Percentiles rank a stretch among this genome's conserved stretches.
These are phyloP conservation scores for Morelia viridis DNA, from an alignment of 2,797 vertebrate species.

Conservation along the genomic window DNA sequence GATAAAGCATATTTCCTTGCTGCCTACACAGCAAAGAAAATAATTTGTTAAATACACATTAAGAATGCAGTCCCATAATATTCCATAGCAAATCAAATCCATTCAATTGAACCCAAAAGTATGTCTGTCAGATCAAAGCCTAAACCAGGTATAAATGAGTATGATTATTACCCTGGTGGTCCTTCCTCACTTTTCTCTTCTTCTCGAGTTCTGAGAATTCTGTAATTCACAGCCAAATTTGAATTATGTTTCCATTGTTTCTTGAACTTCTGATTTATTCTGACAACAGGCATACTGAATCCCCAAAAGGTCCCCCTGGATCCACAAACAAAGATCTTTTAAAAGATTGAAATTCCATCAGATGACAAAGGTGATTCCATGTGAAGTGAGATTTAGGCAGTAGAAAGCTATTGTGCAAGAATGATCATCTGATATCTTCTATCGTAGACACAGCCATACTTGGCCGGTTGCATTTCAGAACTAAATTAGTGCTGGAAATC, in stretches of 20 bases:
- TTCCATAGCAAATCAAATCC: no score
- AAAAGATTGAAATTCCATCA: no score
- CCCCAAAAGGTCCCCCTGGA: neutral
- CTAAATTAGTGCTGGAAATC: neutral
- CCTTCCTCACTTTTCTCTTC: neutral
- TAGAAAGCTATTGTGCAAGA: no score
- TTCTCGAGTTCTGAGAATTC: neutral
- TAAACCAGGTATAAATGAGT: neutral
- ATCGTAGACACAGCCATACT: no score
- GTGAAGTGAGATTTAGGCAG: no score
- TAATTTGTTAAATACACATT: neutral
- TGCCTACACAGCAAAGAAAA: neutral
- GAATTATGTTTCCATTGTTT: neutral
- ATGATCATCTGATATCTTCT: no score
- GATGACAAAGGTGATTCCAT: no score
- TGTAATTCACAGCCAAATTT: neutral
- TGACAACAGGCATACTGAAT: neutral
- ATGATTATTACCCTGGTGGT: neutral
- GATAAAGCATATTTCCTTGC: no score
- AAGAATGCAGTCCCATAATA: no score
- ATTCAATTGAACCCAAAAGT: neutral
- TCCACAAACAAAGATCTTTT: no score
- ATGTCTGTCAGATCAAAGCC: neutral
- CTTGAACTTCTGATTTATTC: neutral
- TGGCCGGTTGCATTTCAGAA: neutral